phyloP scores from a whole-genome alignment of 2,888 invertebrate genomes.

The Melinopterus prodromus region DNA sequence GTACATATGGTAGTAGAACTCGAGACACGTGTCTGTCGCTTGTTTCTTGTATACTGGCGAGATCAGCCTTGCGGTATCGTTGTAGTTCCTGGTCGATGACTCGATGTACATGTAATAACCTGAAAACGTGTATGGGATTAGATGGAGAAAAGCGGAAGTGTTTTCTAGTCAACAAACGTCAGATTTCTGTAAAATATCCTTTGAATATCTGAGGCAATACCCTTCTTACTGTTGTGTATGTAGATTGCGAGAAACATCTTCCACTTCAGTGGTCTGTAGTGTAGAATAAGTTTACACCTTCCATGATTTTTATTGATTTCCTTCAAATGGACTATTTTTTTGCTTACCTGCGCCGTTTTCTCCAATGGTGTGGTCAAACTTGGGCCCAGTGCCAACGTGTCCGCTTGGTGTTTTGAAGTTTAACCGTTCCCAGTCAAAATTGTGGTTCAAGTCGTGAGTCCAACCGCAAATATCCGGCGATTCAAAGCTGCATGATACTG shows the following conservation, averaged over 20 bases:
- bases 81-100: conserved; percentile 68
- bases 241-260: too few relatives aligned
- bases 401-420: conserved; percentile 71
- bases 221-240: too few relatives aligned
- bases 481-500: conserved; percentile 74
- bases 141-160: too few relatives aligned
- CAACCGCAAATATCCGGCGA: conserved; percentile 77
- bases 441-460: conserved; percentile 73
- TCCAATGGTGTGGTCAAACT: conserved; percentile 78
- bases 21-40: conserved; percentile 65
- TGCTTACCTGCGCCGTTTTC: conserved; percentile 46
- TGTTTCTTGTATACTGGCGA: conserved; percentile 71
- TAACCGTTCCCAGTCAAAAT: conserved; percentile 78
- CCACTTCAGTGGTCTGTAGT: too few relatives aligned
- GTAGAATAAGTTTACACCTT: too few relatives aligned
- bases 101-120: conserved; percentile 89
- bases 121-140: conserved; percentile 52
- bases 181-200: too few relatives aligned
- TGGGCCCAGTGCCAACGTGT: conserved; percentile 75
- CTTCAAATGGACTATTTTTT: not conserved
- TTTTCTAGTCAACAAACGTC: too few relatives aligned
- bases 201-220: too few relatives aligned
- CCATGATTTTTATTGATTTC: too few relatives aligned
- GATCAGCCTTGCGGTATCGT: conserved; percentile 75
- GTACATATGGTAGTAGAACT: conserved; percentile 83